Conservation (phyloP, 2,113 vertebrate species). For the Catagonus wagneri region DNA sequence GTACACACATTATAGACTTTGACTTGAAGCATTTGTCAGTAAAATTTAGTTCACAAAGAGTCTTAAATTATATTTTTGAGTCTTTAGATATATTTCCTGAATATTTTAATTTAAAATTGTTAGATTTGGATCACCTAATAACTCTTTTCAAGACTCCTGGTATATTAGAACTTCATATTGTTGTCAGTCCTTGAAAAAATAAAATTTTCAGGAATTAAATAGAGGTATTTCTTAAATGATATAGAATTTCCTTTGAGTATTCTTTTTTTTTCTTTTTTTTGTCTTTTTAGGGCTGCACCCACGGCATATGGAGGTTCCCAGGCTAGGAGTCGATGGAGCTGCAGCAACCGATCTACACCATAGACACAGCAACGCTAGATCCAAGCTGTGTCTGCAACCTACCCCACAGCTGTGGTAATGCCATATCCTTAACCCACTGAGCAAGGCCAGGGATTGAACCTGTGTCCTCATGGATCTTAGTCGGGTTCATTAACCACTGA, state of each 20-base stretch:
- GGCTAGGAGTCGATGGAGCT: too few species aligned
- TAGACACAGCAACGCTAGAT: too few species aligned
- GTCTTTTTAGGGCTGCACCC: too few species aligned
- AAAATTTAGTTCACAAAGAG: slow-evolving; percentile 50
- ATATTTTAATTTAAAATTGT: slow-evolving; percentile 55
- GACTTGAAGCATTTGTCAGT: slow-evolving; percentile 13
- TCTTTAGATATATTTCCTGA: not conserved
- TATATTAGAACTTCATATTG: slow-evolving; percentile 56
- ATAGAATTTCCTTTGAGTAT: slow-evolving; percentile 41
- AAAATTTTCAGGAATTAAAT: slow-evolving; percentile 49
- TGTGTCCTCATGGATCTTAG: too few species aligned
- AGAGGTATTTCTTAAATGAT: slow-evolving; percentile 61
- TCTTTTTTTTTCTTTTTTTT: not conserved
- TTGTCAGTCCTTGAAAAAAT: slow-evolving; percentile 37
- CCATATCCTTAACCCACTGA: too few species aligned
- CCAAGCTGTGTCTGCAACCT: too few species aligned
- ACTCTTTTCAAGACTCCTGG: slow-evolving; percentile 36
- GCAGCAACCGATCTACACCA: too few species aligned
- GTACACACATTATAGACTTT: slow-evolving; percentile 38
- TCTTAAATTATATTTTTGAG: slow-evolving; percentile 59
- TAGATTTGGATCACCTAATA: slow-evolving; percentile 6
- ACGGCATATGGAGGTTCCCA: too few species aligned
- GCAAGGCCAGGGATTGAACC: too few species aligned
- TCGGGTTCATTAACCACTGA: too few species aligned
- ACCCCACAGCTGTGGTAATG: too few species aligned